Evolutionary conservation across 2,113 vertebrate species (phyloP).

Genomic region (Oenanthe oenanthe): DNA sequence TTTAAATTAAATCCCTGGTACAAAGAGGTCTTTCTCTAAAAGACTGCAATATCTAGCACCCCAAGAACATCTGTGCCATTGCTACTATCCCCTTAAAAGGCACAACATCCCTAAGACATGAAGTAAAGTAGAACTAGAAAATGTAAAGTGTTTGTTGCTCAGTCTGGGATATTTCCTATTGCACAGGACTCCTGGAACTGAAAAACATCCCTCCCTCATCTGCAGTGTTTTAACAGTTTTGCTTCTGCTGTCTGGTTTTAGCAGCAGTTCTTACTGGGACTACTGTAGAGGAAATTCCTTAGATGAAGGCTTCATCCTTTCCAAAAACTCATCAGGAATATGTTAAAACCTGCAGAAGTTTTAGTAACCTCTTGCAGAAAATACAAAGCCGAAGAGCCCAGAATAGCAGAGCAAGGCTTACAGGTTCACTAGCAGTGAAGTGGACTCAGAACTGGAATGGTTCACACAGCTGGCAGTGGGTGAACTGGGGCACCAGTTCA

Average conservation of each 20-base stretch:
- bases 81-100: neutral
- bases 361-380: neutral
- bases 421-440: neutral
- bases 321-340: neutral
- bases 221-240: neutral
- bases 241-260: neutral
- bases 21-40: neutral
- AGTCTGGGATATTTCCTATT: neutral
- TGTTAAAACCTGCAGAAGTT: neutral
- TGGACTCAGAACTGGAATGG: accelerated
- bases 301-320: neutral
- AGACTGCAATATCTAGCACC: neutral
- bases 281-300: neutral
- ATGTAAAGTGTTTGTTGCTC: neutral
- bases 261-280: neutral
- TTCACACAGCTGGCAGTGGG: neutral
- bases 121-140: neutral
- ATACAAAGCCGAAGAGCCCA: neutral
- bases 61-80: neutral
- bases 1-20: neutral
- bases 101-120: neutral
- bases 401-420: neutral
- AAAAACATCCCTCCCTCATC: neutral
- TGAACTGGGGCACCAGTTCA: neutral
- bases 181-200: neutral